phyloP scores from a whole-genome alignment of 1,140 invertebrate species.

The Lutraria rhynchaena region DNA sequence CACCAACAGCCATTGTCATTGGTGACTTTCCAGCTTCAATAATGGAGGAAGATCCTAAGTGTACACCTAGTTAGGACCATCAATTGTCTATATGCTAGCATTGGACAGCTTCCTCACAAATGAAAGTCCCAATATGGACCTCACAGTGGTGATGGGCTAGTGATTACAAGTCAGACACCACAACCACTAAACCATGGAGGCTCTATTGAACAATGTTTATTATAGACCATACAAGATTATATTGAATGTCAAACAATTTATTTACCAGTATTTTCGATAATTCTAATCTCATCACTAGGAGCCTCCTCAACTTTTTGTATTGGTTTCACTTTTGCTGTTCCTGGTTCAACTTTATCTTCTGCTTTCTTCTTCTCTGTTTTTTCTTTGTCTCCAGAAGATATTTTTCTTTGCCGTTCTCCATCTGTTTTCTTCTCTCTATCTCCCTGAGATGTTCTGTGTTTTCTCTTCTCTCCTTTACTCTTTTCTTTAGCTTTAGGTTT shows the following conservation, averaged over 20 bases:
- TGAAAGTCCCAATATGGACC: too few species aligned
- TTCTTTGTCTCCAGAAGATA: conserved; percentile 10
- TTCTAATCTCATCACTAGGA: not conserved
- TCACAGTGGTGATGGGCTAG: too few species aligned
- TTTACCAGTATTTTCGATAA: conserved; percentile 47
- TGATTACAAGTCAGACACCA: too few species aligned
- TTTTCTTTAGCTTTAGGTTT: conserved; percentile 49
- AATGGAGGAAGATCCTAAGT: too few species aligned
- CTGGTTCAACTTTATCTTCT: conserved; percentile 32
- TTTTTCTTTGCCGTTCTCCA: conserved; percentile 12
- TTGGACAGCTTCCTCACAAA: too few species aligned
- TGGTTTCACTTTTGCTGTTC: conserved; percentile 16
- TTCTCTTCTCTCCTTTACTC: conserved; percentile 48
- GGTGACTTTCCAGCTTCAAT: too few species aligned
- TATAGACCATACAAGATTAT: not conserved
- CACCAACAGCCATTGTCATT: too few species aligned
- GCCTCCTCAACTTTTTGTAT: not conserved
- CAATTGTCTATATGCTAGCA: too few species aligned
- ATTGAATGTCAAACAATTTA: too few species aligned
- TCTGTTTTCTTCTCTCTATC: conserved; percentile 38
- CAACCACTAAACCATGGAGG: too few species aligned
- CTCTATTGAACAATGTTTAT: too few species aligned
- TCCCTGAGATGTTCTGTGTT: conserved; percentile 20
- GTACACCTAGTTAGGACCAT: too few species aligned
- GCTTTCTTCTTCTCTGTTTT: conserved; percentile 11